A percentile compares a stretch with the other conserved stretches of the same genome.
phyloP scores from a whole-genome alignment of 1,140 invertebrate genomes.

The Protaetia brevitarsis region DNA sequence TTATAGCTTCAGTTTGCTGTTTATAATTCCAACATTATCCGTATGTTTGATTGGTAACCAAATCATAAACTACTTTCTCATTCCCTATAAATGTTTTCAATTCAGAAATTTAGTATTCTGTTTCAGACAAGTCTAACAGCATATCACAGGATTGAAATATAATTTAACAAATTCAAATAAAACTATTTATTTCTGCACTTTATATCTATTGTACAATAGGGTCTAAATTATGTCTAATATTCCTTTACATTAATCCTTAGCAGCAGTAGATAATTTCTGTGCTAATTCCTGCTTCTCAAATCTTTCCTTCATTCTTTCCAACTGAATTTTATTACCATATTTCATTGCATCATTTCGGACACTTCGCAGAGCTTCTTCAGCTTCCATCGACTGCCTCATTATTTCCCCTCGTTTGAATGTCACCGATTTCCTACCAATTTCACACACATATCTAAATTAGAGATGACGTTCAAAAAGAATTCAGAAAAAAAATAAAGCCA shows the following conservation, averaged over 20 bases:
- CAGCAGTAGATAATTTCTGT: neutral
- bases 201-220: too few relatives aligned
- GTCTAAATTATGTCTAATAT: neutral
- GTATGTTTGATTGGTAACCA: too few relatives aligned
- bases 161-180: too few relatives aligned
- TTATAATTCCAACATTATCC: too few relatives aligned
- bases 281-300: conserved; percentile 2
- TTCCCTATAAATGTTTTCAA: too few relatives aligned
- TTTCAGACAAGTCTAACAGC: too few relatives aligned
- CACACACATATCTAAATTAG: neutral
- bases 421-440: conserved; percentile 51
- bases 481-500: conserved; percentile 23
- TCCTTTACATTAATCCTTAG: neutral
- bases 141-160: too few relatives aligned
- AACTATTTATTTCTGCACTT: too few relatives aligned
- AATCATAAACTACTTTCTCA: too few relatives aligned
- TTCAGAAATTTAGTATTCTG: too few relatives aligned
- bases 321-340: conserved; percentile 54
- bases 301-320: conserved; percentile 38
- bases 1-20: too few relatives aligned
- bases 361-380: conserved; percentile 50
- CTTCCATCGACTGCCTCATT: conserved; percentile 50
- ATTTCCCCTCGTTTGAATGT: conserved; percentile 47
- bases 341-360: conserved; percentile 50
- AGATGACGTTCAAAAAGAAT: neutral